Evolutionary conservation across 2,797 vertebrate genomes (phyloP), one percentile per base, ranked within the genome.

Genomic region (Bovichtus diacanthus): DNA sequence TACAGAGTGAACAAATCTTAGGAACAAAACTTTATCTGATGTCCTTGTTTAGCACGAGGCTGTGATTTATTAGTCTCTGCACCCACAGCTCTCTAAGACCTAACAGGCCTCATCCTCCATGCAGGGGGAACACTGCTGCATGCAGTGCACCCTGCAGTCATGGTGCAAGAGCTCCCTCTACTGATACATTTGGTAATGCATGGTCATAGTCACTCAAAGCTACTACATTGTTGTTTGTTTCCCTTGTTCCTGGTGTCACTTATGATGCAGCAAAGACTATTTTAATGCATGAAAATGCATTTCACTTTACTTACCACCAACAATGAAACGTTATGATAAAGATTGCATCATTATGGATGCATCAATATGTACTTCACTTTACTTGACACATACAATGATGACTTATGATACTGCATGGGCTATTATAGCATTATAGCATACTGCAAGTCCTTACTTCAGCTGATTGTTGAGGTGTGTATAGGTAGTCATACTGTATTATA

Each of bases 1-100:
- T 73, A 78, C 80, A 74, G 44, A 73, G 59, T 63, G 84, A 90
- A 80, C 87, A 92, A 85, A 91, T 90, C 88, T 88, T 58, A 23
- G 46, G 59, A 70, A 53, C 47, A 87, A 83, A 90, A 82, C 85
- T 90, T 91, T 90, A 93, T 93, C 93, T 88, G 92, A 92, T 94
- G 93, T 92, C 91, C 93, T 93, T 94, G 90, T 91, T 89, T 88
- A 84, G 90, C 89, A 84, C 81, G 80, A 81, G 86, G 25, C 38
- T 61, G 79, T 91, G 88, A 93, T 92, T 92, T 93, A 94, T 86
- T 60, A 61, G 46, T 54, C 75, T 74, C 63, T 82, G 85, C 86
- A 87, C 68, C 82, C 71, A 76, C 65, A 72, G 83, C 80, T 80
- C 76, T 72, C 79, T 79, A 39, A 82, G 87, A 84, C 84, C 83